phyloP scores from a whole-genome alignment of 2,113 vertebrate species.

The Felis catus region DNA sequence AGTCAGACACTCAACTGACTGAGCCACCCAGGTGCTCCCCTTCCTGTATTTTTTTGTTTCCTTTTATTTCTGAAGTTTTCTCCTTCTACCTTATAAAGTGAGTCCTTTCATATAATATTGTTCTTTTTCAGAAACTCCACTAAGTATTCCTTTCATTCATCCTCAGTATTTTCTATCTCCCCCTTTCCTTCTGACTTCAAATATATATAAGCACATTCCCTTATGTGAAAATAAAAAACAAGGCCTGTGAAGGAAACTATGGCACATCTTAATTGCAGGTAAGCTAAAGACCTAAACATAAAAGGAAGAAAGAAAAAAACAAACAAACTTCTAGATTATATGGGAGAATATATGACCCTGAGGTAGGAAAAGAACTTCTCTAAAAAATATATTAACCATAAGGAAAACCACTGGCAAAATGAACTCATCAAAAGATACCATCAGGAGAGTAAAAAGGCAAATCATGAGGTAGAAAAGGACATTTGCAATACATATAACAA shows the following conservation, averaged over 20 bases:
- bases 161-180: background rate
- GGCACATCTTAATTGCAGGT: background rate
- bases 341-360: background rate
- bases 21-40: too few relatives aligned
- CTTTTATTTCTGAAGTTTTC: background rate
- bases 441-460: background rate
- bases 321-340: background rate
- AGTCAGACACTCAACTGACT: too few relatives aligned
- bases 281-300: background rate
- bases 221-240: background rate
- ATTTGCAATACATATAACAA: background rate
- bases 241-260: background rate
- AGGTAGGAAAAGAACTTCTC: background rate
- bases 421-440: background rate
- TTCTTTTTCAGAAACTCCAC: background rate
- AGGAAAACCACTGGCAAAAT: background rate
- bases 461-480: background rate
- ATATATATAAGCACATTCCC: background rate
- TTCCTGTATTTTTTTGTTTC: too few relatives aligned
- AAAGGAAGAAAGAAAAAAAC: background rate
- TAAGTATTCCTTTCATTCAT: background rate
- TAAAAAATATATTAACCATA: background rate
- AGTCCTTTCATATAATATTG: background rate
- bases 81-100: background rate
- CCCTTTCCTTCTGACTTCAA: background rate